Conservation (phyloP, 2,797 vertebrate species). For the Falco berigora region DNA sequence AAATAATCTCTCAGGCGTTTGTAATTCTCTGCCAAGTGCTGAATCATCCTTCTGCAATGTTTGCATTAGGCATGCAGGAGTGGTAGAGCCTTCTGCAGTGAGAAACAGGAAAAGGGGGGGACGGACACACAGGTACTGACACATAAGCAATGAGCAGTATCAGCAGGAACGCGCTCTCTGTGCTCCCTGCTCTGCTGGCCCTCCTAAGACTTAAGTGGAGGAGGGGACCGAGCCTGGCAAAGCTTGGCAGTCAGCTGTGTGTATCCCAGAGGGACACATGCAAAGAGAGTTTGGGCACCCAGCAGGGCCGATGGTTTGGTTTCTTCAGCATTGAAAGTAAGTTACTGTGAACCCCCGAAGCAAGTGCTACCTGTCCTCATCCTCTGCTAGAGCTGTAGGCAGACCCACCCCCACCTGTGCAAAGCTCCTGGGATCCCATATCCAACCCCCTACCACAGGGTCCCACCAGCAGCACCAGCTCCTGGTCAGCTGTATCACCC, state of each 20-base stretch:
- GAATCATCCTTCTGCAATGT: constrained; percentile 4
- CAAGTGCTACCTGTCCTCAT: background rate
- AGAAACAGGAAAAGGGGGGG: background rate
- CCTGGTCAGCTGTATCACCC: background rate
- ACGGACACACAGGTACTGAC: background rate
- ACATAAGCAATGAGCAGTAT: accelerated
- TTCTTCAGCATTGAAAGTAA: background rate
- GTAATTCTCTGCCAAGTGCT: background rate
- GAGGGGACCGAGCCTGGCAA: background rate
- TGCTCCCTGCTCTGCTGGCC: background rate
- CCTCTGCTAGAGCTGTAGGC: background rate
- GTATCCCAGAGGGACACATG: background rate
- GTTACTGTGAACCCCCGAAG: background rate
- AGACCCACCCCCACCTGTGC: background rate
- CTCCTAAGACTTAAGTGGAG: background rate
- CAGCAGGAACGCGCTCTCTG: background rate
- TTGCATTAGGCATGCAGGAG: constrained; percentile 17
- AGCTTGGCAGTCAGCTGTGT: too few relatives aligned
- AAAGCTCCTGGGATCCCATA: background rate
- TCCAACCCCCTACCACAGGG: background rate
- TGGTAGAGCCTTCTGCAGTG: background rate
- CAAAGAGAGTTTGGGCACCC: background rate
- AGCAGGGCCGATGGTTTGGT: background rate
- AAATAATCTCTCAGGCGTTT: background rate
- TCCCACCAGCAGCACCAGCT: background rate